These are phyloP conservation scores for Peromyscus nudipes DNA, from an alignment of 2,797 vertebrate genomes.

Conservation along the genomic window DNA sequence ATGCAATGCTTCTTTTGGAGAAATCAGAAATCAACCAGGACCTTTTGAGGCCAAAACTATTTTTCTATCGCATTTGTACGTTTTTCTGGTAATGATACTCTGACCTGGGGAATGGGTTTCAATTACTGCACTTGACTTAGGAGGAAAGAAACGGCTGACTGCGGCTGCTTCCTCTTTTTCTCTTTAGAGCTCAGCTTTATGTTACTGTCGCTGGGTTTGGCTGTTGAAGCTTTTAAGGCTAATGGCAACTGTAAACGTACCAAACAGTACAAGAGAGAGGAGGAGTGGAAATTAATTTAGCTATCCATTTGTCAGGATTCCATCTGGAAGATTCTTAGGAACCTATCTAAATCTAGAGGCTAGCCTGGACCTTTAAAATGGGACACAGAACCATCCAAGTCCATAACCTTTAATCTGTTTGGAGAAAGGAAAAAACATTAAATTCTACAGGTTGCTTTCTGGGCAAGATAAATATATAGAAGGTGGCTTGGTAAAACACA, in stretches of 20 bases:
- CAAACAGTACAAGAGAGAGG: constrained; percentile 62
- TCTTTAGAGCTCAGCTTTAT: constrained; percentile 53
- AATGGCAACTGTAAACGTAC: constrained; percentile 76
- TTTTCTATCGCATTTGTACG: constrained; percentile 68
- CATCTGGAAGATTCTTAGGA: constrained; percentile 71
- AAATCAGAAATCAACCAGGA: constrained; percentile 75
- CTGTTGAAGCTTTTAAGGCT: constrained; percentile 81
- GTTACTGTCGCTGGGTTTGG: constrained; percentile 70
- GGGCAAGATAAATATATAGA: constrained; percentile 81
- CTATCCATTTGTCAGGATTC: constrained; percentile 78
- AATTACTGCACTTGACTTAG: constrained; percentile 59
- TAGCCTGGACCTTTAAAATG: constrained; percentile 66
- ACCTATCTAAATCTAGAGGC: constrained; percentile 69
- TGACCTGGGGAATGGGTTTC: constrained; percentile 82
- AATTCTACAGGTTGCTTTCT: constrained; percentile 78
- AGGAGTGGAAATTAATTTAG: constrained; percentile 82
- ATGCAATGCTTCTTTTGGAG: constrained; percentile 58
- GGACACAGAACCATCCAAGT: constrained; percentile 46
- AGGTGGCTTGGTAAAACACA: constrained; percentile 71
- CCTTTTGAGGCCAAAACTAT: constrained; percentile 69
- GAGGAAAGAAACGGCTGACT: constrained; percentile 51
- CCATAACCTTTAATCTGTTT: constrained; percentile 81
- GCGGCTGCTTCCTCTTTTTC: not conserved
- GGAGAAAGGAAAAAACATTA: constrained; percentile 79
- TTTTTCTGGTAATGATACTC: constrained; percentile 84